A percentile compares a stretch with the other conserved stretches of the same genome.
These are phyloP conservation scores for Rissa tridactyla DNA, from an alignment of 2,113 vertebrate species.

Conservation along the genomic window DNA sequence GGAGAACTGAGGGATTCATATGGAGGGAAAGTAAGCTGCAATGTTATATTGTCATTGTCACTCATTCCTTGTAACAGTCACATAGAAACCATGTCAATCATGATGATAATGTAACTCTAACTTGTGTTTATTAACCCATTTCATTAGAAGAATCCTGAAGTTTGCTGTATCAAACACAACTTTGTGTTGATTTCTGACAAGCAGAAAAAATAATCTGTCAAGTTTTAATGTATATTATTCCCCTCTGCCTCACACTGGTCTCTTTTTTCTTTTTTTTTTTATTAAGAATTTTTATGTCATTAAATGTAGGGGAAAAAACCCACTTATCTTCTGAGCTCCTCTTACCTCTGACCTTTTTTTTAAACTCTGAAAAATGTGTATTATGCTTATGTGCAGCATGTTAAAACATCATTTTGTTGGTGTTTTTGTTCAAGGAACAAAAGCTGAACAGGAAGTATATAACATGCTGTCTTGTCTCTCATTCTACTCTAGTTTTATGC, in stretches of 20 bases:
- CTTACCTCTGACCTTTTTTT: background rate
- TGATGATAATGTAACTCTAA: background rate
- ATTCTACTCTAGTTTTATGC: background rate
- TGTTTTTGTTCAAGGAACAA: background rate
- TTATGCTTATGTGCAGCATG: background rate
- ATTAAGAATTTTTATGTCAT: background rate
- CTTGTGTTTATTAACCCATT: background rate
- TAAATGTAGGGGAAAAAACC: background rate
- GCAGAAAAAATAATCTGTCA: background rate
- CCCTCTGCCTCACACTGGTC: background rate
- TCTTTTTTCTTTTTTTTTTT: background rate
- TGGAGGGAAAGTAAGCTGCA: background rate
- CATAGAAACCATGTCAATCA: background rate
- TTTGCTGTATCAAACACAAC: background rate
- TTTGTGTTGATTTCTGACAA: background rate
- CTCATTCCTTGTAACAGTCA: background rate
- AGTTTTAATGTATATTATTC: background rate
- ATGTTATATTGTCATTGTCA: background rate
- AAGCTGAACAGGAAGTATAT: background rate
- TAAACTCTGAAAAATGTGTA: background rate
- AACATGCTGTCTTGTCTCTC: background rate
- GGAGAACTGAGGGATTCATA: background rate
- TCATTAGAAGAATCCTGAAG: background rate
- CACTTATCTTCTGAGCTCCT: background rate
- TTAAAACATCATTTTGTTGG: background rate